phyloP scores from a whole-genome alignment of 2,797 vertebrate species.

The Pelobates cultripes region DNA sequence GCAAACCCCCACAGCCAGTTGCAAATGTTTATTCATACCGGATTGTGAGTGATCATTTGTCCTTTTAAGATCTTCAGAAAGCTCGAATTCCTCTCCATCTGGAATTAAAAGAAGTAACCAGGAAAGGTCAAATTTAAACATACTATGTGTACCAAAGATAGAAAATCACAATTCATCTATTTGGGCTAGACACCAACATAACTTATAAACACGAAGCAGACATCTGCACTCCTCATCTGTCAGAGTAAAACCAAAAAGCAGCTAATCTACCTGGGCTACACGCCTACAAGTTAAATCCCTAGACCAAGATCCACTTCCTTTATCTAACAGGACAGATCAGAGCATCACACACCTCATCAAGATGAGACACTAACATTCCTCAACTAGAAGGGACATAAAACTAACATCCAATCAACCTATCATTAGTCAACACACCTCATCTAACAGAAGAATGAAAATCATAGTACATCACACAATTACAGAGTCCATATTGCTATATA shows the following conservation, averaged over 20 bases:
- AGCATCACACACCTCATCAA: slow-evolving; percentile 7
- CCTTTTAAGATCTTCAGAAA: slow-evolving; percentile 3
- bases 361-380: neutral
- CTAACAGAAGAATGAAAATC: neutral
- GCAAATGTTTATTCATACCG: slow-evolving; percentile 3
- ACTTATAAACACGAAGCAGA: neutral
- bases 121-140: neutral
- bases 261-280: neutral
- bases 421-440: neutral
- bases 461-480: neutral
- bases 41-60: neutral
- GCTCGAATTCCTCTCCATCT: slow-evolving; percentile 16
- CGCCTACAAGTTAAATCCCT: neutral
- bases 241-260: neutral
- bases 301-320: neutral
- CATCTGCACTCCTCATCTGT: neutral
- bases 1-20: neutral
- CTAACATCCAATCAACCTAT: neutral
- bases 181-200: neutral
- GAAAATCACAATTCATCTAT: neutral
- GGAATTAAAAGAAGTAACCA: neutral
- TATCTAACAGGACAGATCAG: neutral
- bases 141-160: neutral
- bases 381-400: neutral
- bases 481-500: neutral